Percentiles rank a stretch among this genome's conserved stretches.
Conservation (phyloP, 2,113 vertebrate genomes). For the Capreolus pygargus region DNA sequence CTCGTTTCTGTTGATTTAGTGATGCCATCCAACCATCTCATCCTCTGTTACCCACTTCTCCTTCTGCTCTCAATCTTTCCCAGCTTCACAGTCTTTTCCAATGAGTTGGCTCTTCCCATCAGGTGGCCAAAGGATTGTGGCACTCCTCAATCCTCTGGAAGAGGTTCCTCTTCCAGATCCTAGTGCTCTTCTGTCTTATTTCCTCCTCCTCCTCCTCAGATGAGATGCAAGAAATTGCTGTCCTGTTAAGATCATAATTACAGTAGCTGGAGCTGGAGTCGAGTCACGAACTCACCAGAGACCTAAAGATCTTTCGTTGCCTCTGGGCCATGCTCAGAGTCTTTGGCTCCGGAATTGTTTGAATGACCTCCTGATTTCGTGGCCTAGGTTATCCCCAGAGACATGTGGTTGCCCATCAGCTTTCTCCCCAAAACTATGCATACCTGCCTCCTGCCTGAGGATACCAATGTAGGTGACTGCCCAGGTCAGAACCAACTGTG, state of each 20-base stretch:
- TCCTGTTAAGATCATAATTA: conserved; percentile 10
- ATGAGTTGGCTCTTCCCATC: neutral
- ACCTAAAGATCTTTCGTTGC: conserved; percentile 34
- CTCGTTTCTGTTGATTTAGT: neutral
- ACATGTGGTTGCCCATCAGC: neutral
- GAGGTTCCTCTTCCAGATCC: neutral
- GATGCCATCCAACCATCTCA: neutral
- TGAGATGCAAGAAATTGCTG: neutral
- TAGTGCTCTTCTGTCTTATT: neutral
- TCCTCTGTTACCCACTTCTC: neutral
- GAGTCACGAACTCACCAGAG: neutral
- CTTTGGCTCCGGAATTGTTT: conserved; percentile 20
- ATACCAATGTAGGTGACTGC: neutral
- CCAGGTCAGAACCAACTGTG: neutral
- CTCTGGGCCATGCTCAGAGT: neutral
- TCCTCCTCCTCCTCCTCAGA: neutral
- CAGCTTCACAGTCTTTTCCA: neutral
- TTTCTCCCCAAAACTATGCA: neutral
- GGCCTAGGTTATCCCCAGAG: conserved; percentile 1
- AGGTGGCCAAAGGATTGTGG: neutral
- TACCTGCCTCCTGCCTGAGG: neutral
- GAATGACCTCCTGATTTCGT: conserved; percentile 34
- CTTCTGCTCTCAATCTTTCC: neutral
- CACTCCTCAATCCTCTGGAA: neutral
- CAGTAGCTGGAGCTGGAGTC: neutral